A percentile compares a stretch with the other conserved stretches of the same genome.
Conservation (phyloP, 2,888 invertebrate genomes). For the Mellilla xanthometata region DNA sequence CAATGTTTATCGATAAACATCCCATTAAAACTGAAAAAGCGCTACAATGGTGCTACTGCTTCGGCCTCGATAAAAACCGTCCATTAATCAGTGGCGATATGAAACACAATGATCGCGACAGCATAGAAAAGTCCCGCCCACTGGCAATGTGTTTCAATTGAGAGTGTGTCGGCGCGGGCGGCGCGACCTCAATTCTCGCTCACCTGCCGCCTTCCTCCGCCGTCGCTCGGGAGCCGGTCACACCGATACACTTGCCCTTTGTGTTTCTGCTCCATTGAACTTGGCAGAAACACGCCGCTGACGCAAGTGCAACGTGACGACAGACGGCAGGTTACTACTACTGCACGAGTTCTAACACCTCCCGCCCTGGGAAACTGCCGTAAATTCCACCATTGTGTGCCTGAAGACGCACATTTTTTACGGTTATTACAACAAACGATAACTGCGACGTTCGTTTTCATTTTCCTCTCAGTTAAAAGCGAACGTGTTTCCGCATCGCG, state of each 20-base stretch:
- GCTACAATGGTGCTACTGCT: slow-evolving; percentile 20
- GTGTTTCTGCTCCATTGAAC: slow-evolving; percentile 35
- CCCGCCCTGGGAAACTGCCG: slow-evolving; percentile 21
- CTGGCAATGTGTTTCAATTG: slow-evolving; percentile 61
- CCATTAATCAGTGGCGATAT: slow-evolving; percentile 34
- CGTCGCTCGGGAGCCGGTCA: slow-evolving; percentile 26
- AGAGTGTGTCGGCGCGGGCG: slow-evolving; percentile 36
- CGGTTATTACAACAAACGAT: slow-evolving; percentile 8
- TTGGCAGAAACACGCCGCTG: slow-evolving; percentile 27
- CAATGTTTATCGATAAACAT: slow-evolving; percentile 17
- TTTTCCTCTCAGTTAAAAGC: slow-evolving; percentile 11
- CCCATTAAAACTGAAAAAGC: slow-evolving; percentile 15
- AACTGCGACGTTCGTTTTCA: slow-evolving; percentile 4
- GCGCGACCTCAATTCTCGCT: slow-evolving; percentile 60
- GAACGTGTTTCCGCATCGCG: slow-evolving; percentile 5
- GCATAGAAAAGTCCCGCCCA: slow-evolving; percentile 46
- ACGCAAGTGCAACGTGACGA: slow-evolving; percentile 24
- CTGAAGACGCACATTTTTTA: slow-evolving; percentile 9
- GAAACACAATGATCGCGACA: slow-evolving; percentile 35
- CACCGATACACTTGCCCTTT: slow-evolving; percentile 32
- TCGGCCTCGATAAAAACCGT: slow-evolving; percentile 28
- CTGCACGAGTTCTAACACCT: slow-evolving; percentile 11
- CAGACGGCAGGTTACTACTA: slow-evolving; percentile 19
- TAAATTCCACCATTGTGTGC: slow-evolving; percentile 25
- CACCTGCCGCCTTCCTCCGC: slow-evolving; percentile 42